Base-by-base conservation (phyloP, 2,113 vertebrate species). In the Stictonetta naevosa region DNA sequence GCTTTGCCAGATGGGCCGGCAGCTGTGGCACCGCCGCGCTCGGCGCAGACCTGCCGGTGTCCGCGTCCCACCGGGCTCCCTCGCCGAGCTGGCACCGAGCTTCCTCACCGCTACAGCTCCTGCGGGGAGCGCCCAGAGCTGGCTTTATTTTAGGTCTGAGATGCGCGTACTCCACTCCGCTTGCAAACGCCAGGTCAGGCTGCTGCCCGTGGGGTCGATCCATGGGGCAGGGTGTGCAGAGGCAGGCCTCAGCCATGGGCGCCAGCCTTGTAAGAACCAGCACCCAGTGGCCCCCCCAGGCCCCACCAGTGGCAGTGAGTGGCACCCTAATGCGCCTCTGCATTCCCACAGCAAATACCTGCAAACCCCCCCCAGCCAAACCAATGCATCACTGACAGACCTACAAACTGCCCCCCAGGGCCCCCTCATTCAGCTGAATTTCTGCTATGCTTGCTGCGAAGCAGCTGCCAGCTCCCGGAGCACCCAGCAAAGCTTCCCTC, bases 341-440 rank as follows among this genome's bases (percentile, higher is more conserved):
- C 36, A 28, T 40, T 40, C 46, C 62, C 48, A 33, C 17, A 20
- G 34, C 48, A 5, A 11, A 23, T 8, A 36, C 2, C 6, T 5
- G 0, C 53, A 36, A 46, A 17, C 2, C 3, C 18, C 18, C 26
- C 38, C 6, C 28, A 40, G 28, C 21, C 28, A 20, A 42, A 23
- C 16, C 1, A 0, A 26, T 0, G 3, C 60, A 2, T 0, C 75
- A 6, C 29, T 2, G 53, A 5, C 0, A 0, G 31, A 7, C 31
- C 59, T 19, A 0, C 68, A 4, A 1, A 42, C 36, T 3, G 16
- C 66, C 56, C 48, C 38, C 80, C 21, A 42, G 3, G 0, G 10
- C 0, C 31, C 40, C 23, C 52, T 21, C 6, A 0, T 52, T 42
- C 3, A 16, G 40, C 81, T 21, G 25, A 2, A 29, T 7, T 33